These are phyloP conservation scores for Amphiprion ocellaris DNA, from an alignment of 2,113 vertebrate species.

Conservation along the genomic window DNA sequence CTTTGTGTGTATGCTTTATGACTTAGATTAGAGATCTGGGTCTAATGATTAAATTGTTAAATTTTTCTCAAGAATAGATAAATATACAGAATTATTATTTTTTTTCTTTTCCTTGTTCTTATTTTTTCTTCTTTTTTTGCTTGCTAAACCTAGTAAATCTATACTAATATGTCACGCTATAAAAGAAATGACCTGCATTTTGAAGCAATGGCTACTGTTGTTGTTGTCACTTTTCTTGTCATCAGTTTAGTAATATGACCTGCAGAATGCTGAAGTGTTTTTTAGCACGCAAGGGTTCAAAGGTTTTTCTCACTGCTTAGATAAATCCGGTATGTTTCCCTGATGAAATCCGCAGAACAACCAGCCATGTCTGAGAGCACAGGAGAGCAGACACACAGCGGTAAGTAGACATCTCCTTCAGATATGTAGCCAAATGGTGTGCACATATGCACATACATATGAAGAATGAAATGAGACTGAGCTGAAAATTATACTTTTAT, in stretches of 20 bases:
- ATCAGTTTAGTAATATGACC: no score
- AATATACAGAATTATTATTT: no score
- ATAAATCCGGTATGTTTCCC: slow-evolving; percentile 42
- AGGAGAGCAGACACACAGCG: slow-evolving; percentile 24
- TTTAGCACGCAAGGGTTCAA: slow-evolving; percentile 46
- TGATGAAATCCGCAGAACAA: slow-evolving; percentile 9
- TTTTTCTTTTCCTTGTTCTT: no score
- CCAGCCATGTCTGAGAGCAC: slow-evolving; percentile 57
- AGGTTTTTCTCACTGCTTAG: slow-evolving; percentile 35
- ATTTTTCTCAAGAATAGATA: no score
- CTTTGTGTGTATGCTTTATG: no score
- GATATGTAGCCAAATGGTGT: neutral
- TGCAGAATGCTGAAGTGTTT: neutral
- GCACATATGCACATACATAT: neutral
- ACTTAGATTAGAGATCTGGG: no score
- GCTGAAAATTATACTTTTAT: neutral
- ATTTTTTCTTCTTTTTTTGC: no score
- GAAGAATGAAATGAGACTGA: neutral
- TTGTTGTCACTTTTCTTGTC: no score
- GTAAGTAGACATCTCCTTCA: slow-evolving; percentile 66
- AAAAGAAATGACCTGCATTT: neutral
- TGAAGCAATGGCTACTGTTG: no score
- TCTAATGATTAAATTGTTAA: no score
- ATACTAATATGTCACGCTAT: neutral
- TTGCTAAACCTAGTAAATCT: neutral